Conservation (phyloP, 2,797 vertebrate genomes). For the Thaleichthys pacificus region DNA sequence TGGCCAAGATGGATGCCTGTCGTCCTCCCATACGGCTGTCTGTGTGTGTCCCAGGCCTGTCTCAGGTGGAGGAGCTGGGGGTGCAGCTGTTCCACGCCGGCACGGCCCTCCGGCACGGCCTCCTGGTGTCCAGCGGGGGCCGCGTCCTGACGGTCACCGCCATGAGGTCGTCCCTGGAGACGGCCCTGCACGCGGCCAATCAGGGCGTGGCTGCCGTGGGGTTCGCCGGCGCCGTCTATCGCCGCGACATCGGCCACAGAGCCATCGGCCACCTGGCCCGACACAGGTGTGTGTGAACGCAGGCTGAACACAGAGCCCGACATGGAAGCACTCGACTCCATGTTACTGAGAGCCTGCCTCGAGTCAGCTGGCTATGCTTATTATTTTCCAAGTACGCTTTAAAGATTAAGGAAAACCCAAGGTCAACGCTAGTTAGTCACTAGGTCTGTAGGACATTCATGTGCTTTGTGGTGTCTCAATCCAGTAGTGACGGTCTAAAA, state of each 20-base stretch:
- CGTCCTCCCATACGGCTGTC: no score
- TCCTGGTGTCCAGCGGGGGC: constrained; percentile 86
- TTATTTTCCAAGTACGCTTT: not conserved
- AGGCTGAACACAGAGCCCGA: not conserved
- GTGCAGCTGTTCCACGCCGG: constrained; percentile 92
- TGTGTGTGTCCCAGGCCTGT: constrained; percentile 72
- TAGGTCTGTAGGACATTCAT: not conserved
- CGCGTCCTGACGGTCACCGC: constrained; percentile 90
- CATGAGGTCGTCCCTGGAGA: constrained; percentile 70
- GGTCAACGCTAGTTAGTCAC: not conserved
- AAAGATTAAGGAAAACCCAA: not conserved
- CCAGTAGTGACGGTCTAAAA: not conserved
- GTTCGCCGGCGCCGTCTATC: constrained; percentile 84
- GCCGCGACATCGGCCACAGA: constrained; percentile 85
- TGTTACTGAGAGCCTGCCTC: not conserved
- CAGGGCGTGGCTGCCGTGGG: constrained; percentile 75
- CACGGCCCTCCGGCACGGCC: constrained; percentile 78
- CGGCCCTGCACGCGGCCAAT: constrained; percentile 81
- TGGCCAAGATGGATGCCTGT: no score
- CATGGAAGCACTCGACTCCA: not conserved
- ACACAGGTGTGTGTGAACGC: constrained; percentile 79
- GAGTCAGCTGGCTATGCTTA: not conserved
- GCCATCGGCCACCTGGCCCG: constrained; percentile 84
- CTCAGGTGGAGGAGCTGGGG: constrained; percentile 76
- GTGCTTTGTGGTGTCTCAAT: not conserved